These are phyloP conservation scores for Serripes groenlandicus DNA, from an alignment of 2,888 invertebrate species.

Conservation along the genomic window DNA sequence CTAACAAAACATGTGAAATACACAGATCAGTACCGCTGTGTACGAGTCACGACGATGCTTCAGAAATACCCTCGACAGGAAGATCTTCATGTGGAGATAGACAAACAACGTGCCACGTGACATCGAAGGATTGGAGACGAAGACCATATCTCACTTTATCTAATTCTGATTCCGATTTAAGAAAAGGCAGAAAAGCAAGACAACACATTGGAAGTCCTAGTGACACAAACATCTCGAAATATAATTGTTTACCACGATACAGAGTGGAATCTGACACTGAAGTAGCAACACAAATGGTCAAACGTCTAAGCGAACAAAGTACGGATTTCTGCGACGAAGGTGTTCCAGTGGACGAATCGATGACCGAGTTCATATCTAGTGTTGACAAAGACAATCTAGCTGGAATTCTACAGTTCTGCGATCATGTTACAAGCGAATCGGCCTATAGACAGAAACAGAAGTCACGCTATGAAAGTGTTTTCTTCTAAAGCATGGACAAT, in stretches of 20 bases:
- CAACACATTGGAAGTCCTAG: neutral
- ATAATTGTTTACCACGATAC: constrained; percentile 41
- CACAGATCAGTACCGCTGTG: neutral
- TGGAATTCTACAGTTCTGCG: constrained; percentile 60
- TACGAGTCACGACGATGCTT: constrained; percentile 34
- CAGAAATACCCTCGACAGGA: neutral
- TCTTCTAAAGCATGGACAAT: neutral
- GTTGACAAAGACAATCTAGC: constrained; percentile 57
- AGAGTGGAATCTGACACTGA: constrained; percentile 36
- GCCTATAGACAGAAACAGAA: constrained; percentile 26
- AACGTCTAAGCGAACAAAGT: constrained; percentile 31
- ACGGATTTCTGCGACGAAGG: constrained; percentile 43
- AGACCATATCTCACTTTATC: constrained; percentile 49
- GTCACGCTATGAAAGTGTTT: neutral
- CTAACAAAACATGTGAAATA: neutral
- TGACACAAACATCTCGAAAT: neutral
- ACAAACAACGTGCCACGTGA: neutral
- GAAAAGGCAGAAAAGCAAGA: constrained; percentile 2
- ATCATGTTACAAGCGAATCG: constrained; percentile 45
- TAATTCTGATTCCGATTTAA: constrained; percentile 43
- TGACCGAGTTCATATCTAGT: constrained; percentile 59
- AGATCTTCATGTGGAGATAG: neutral
- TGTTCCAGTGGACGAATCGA: constrained; percentile 58
- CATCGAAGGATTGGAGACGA: constrained; percentile 43
- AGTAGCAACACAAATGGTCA: neutral